A percentile compares a stretch with the other conserved stretches of the same genome.
phyloP scores from a whole-genome alignment of 2,113 vertebrate species.

The Okapia johnstoni region DNA sequence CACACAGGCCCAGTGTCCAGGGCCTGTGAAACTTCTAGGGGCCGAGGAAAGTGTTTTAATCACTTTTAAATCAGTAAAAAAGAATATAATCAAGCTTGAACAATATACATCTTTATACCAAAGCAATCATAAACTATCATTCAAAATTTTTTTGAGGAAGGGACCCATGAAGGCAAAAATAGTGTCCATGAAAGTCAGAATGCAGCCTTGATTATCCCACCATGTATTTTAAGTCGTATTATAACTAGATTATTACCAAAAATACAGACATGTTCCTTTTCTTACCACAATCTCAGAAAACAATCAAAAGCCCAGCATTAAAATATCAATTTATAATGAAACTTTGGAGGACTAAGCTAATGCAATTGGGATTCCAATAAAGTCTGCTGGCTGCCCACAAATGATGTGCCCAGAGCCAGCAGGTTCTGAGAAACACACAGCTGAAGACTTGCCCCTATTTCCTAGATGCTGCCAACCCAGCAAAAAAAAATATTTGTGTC shows the following conservation, averaged over 20 bases:
- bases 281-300: not conserved
- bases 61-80: slow-evolving; percentile 11
- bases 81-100: not conserved
- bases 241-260: not conserved
- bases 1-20: not conserved
- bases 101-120: not conserved
- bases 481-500: not conserved
- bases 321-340: not conserved
- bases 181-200: not conserved
- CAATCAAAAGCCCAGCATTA: not conserved
- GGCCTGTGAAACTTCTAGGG: not conserved
- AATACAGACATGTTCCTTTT: not conserved
- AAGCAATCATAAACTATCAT: not conserved
- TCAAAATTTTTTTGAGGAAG: not conserved
- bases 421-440: not conserved
- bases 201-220: not conserved
- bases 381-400: not conserved
- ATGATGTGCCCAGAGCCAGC: not conserved
- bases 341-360: not conserved
- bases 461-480: not conserved
- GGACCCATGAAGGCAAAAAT: not conserved
- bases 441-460: not conserved
- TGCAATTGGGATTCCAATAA: not conserved
- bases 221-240: not conserved
- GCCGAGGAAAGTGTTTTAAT: not conserved